Conservation (phyloP, 1,140 invertebrate species). For the Linepithema humile region DNA sequence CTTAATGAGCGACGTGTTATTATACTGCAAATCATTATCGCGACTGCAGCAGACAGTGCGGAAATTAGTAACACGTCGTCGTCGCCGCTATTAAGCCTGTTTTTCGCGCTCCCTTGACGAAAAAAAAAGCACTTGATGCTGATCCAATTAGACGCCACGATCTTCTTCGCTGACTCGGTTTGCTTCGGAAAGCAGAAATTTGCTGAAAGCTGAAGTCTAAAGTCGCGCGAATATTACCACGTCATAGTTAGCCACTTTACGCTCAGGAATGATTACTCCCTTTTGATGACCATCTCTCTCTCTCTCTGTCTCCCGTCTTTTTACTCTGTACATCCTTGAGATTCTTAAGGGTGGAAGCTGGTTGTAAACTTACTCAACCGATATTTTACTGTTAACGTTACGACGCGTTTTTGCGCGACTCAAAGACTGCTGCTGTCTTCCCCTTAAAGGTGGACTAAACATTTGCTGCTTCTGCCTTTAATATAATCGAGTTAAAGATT, state of each 20-base stretch:
- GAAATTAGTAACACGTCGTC: constrained; percentile 9
- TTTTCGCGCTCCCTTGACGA: neutral
- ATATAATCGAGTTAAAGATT: too few relatives aligned
- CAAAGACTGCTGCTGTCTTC: neutral
- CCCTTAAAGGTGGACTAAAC: neutral
- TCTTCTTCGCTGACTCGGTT: constrained; percentile 3
- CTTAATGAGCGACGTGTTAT: neutral
- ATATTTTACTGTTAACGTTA: constrained; percentile 2
- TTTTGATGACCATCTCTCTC: too few relatives aligned
- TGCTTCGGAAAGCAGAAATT: constrained; percentile 9
- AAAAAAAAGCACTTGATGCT: neutral
- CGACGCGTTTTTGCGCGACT: neutral
- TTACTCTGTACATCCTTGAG: neutral
- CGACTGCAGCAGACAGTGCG: neutral
- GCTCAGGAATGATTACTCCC: constrained; percentile 21
- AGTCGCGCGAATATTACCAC: constrained; percentile 29
- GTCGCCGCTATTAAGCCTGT: neutral
- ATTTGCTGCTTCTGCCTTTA: neutral
- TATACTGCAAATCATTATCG: neutral
- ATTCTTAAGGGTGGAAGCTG: neutral
- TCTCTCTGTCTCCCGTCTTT: constrained; percentile 8
- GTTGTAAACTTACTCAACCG: constrained; percentile 11
- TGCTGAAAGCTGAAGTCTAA: constrained; percentile 29
- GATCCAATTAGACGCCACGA: constrained; percentile 41
- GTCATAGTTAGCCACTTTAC: constrained; percentile 36